Conservation (phyloP, 2,797 vertebrate genomes). For the Carapus acus region DNA sequence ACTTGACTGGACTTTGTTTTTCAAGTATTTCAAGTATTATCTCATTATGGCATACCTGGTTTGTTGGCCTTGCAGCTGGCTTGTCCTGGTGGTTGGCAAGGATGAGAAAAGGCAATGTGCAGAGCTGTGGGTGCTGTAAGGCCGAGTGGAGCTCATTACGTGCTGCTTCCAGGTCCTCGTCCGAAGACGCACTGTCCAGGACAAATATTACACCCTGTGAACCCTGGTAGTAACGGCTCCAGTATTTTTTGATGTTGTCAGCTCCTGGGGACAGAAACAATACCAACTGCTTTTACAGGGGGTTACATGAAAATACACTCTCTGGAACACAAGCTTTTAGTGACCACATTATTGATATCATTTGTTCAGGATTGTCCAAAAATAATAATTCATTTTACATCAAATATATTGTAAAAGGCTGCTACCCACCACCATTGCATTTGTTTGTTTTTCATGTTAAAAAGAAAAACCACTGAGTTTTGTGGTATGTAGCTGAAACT, state of each 20-base stretch:
- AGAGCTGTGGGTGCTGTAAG: slow-evolving; percentile 96
- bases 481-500: not conserved
- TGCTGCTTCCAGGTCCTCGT: slow-evolving; percentile 91
- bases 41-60: slow-evolving; percentile 88
- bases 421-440: slow-evolving; percentile 1
- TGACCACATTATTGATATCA: too few relatives aligned
- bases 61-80: slow-evolving; percentile 87
- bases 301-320: too few relatives aligned
- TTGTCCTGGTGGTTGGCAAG: slow-evolving; percentile 99
- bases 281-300: not conserved
- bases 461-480: slow-evolving; percentile 5
- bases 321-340: too few relatives aligned
- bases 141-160: slow-evolving; percentile 95
- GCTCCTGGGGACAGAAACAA: slow-evolving; percentile 74
- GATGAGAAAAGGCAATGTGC: slow-evolving; percentile 97
- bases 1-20: too few relatives aligned
- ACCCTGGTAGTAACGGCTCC: slow-evolving; percentile 99
- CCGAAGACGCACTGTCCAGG: slow-evolving; percentile 92
- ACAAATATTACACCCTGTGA: slow-evolving; percentile 98
- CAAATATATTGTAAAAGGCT: not conserved
- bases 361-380: too few relatives aligned
- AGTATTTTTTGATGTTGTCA: slow-evolving; percentile 96
- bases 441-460: not conserved
- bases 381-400: too few relatives aligned
- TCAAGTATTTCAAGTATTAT: too few relatives aligned